phyloP scores from a whole-genome alignment of 1,140 invertebrate species.

The Ceratina japonica region DNA sequence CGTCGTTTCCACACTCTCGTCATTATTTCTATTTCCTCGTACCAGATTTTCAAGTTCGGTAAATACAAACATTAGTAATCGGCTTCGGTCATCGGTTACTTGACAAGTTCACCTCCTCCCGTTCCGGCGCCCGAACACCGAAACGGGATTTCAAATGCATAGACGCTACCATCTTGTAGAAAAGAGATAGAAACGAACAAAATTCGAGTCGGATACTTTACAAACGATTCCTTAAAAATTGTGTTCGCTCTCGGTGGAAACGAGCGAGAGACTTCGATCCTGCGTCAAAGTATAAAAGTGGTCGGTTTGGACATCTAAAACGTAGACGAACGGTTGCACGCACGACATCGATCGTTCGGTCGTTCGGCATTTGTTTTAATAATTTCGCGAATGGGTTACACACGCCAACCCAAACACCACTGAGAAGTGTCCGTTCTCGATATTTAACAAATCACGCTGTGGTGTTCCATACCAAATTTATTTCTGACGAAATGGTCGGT shows the following conservation, averaged over 20 bases:
- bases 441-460: no score
- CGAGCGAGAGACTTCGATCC: neutral
- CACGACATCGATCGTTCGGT: conserved; percentile 42
- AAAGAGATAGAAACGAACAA: neutral
- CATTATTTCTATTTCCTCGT: neutral
- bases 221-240: neutral
- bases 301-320: conserved; percentile 7
- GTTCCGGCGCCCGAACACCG: neutral
- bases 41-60: neutral
- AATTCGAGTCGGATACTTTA: neutral
- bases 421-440: no score
- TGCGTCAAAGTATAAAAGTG: conserved; percentile 18
- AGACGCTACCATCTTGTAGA: neutral
- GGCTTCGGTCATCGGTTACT: neutral
- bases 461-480: no score
- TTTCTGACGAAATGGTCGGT: neutral
- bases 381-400: conserved; percentile 28
- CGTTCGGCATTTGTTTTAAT: conserved; percentile 51
- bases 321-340: neutral
- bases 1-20: conserved; percentile 43
- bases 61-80: neutral
- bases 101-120: neutral
- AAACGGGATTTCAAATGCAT: neutral
- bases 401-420: no score
- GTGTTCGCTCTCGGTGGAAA: neutral